These are phyloP conservation scores for Sander lucioperca DNA, from an alignment of 2,113 vertebrate genomes.

Conservation along the genomic window DNA sequence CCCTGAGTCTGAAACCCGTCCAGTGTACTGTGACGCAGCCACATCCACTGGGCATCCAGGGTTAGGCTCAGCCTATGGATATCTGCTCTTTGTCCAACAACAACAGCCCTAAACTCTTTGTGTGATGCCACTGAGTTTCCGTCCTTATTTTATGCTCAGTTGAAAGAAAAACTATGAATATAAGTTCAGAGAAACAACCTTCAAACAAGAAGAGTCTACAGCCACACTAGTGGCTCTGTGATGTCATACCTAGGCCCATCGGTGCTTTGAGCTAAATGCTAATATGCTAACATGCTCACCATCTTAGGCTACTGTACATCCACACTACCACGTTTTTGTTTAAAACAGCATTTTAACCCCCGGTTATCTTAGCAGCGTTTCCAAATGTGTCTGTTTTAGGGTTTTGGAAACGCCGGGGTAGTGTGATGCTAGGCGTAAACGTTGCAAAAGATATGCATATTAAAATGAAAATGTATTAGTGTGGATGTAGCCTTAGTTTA, in stretches of 20 bases:
- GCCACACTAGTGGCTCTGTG: not conserved
- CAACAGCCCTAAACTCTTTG: not conserved
- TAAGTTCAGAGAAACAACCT: not conserved
- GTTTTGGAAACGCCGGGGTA: too few relatives aligned
- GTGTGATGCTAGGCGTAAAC: too few relatives aligned
- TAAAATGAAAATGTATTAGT: too few relatives aligned
- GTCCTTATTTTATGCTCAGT: not conserved
- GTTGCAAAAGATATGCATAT: too few relatives aligned
- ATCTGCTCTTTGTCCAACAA: not conserved
- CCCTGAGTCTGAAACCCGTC: not conserved
- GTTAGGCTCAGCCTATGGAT: not conserved
- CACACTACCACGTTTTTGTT: too few relatives aligned
- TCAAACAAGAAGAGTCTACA: not conserved
- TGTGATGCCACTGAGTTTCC: not conserved
- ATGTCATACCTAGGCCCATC: not conserved
- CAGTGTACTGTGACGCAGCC: not conserved
- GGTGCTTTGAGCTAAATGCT: not conserved
- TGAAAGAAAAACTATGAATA: not conserved
- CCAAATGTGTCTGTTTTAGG: too few relatives aligned
- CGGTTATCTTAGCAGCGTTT: too few relatives aligned
- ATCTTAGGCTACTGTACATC: too few relatives aligned
- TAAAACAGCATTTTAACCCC: too few relatives aligned
- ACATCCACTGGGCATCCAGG: not conserved
- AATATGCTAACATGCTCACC: not conserved
- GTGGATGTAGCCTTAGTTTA: too few relatives aligned